phyloP scores from a whole-genome alignment of 2,113 vertebrate genomes.

The Hucho hucho region DNA sequence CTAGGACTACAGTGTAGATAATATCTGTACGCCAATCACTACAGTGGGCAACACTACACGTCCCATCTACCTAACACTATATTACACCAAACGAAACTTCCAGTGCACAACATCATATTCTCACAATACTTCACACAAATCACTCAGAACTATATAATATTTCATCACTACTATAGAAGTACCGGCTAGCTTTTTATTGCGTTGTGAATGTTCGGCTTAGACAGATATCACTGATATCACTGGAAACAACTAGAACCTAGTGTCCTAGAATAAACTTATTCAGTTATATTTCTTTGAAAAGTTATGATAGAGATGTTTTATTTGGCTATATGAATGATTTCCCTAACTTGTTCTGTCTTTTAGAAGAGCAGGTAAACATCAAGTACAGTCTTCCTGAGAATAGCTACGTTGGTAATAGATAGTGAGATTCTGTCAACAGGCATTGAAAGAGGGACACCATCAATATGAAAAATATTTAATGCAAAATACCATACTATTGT shows the following conservation, averaged over 20 bases:
- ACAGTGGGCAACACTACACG: constrained; percentile 14
- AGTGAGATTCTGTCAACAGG: constrained; percentile 53
- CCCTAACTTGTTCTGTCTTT: constrained; percentile 48
- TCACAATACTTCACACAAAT: background rate
- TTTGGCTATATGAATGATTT: constrained; percentile 39
- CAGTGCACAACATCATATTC: constrained; percentile 34
- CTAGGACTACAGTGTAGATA: constrained; percentile 22
- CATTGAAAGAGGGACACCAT: constrained; percentile 57
- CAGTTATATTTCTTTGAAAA: constrained; percentile 24
- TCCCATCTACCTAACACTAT: constrained; percentile 12
- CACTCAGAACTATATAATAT: background rate
- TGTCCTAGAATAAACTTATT: constrained; percentile 30
- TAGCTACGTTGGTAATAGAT: constrained; percentile 48
- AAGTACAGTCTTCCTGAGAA: constrained; percentile 70
- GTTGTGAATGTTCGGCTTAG: constrained; percentile 25
- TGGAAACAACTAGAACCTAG: background rate
- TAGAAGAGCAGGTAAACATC: constrained; percentile 61
- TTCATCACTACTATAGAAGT: background rate
- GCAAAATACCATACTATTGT: constrained; percentile 69
- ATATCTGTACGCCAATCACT: background rate
- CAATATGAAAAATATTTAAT: constrained; percentile 66
- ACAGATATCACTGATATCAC: background rate
- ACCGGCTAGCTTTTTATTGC: constrained; percentile 1
- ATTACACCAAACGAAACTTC: constrained; percentile 15
- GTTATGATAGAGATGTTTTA: constrained; percentile 41